Evolutionary conservation across 2,797 vertebrate genomes (phyloP), one percentile per base, ranked within the genome.

Genomic region (Scolopax bukidnonensis): DNA sequence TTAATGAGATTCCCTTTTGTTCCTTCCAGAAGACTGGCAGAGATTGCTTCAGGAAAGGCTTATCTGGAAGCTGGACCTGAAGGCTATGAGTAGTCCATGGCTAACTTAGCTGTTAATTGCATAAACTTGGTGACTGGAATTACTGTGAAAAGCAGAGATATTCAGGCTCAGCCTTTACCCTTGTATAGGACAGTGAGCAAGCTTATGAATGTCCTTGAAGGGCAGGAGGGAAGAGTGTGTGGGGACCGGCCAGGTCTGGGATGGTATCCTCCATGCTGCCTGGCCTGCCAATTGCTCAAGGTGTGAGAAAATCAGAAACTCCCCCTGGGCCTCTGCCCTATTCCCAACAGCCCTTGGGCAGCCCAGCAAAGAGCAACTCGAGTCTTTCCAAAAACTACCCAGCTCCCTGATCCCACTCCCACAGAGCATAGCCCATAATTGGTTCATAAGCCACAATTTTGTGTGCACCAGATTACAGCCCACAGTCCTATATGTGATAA

Each of bases 131-230:
- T 48, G 17, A 56, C 33, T 59, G 9, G 6, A 65, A 67, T 57
- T 91, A 54, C 7, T 85, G 68, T 79, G 83, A 71, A 84, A 93
- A 88, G 74, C 89, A 89, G 60, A 90, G 64, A 51, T 71, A 78
- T 32, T 47, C 74, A 51, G 21, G 21, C 64, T 84, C 45, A 43
- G 21, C 3, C 38, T 24, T 24, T 70, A 59, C 24, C 36, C 27
- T 67, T 3, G 4, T 33, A 21, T 5, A 45, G 33, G 14, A 19
- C 0, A 1, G 12, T 12, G 8, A 48, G 63, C 48, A 43, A 45
- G 36, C 33, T 57, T 18, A 27, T 1, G 1, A 43, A 11, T 24
- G 53, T 27, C 24, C 38, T 61, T 63, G 33, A n/a, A 75, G 30
- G 16, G 32, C 43, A 71, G 30, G 10, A 84, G 16, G 12, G 13